phyloP scores from a whole-genome alignment of 2,797 vertebrate species.

The Leptoclinus maculatus region DNA sequence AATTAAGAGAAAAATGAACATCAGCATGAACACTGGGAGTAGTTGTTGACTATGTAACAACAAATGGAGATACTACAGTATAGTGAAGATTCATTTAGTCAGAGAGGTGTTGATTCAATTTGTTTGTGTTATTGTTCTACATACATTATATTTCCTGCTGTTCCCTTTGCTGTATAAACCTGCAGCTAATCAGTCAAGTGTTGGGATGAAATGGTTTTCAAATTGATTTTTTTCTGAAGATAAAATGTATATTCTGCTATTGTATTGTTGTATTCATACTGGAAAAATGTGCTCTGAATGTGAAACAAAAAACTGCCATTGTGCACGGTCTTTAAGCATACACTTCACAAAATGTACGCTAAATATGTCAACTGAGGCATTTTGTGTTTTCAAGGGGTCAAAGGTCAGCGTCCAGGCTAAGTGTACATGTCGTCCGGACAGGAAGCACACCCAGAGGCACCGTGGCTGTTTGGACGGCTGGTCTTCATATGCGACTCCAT shows the following conservation, averaged over 20 bases:
- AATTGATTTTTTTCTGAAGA: neutral
- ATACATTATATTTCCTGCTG: neutral
- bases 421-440: constrained; percentile 38
- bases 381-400: constrained; percentile 60
- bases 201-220: neutral
- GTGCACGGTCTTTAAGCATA: neutral
- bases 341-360: constrained; percentile 18
- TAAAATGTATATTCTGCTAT: neutral
- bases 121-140: neutral
- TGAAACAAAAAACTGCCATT: constrained; percentile 7
- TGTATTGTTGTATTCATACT: neutral
- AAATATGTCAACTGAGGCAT: constrained; percentile 43
- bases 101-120: neutral
- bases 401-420: constrained; percentile 45
- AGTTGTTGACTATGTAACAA: constrained; percentile 48
- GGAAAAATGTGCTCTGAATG: neutral
- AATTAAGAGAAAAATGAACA: neutral
- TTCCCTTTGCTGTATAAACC: neutral
- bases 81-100: neutral
- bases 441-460: constrained; percentile 61
- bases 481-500: constrained; percentile 56
- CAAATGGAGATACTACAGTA: neutral
- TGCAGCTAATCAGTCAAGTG: neutral
- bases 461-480: constrained; percentile 14
- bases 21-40: neutral